Base-by-base conservation (phyloP, 2,888 invertebrate species). In the Stictocephala bisonia region DNA sequence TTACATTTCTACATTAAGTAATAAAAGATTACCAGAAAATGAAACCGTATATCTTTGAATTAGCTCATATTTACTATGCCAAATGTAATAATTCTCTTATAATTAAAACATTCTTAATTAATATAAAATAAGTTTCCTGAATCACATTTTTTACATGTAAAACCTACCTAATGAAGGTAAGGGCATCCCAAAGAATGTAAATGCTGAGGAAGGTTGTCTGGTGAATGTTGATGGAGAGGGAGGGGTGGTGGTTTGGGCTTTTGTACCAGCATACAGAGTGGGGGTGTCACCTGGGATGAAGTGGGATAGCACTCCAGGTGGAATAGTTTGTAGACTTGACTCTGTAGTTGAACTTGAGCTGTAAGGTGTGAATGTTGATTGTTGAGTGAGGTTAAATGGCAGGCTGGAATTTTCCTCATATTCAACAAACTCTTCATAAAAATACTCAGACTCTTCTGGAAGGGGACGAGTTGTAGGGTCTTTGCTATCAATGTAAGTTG, bases 141-240 rank as follows among this genome's bases (percentile, higher is more conserved):
- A n/a, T n/a, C n/a, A n/a, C n/a, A n/a, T n/a, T n/a, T n/a, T n/a
- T n/a, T n/a, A n/a, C 18, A 9, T 48, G 4, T 48, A 15, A 31
- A 15, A 31, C 51, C 44, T 26, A 64, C 64, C 44, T 7, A 64
- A 83, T 41, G 89, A 87, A 0, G 94, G 92, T 73, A 95, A 82
- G 0, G 95, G 94, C 81, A 94, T 90, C 0, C 95, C 95, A 80
- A 95, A 95, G 81, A 95, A 93, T 13, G 94, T 93, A 78, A 94
- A 93, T 0, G 91, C 89, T 75, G 89, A 88, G 27, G 67, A 51
- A 0, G 75, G 75, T 35, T 72, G 72, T 35, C 75, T 73, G 2
- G 75, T 71, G n/a, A 35, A 68, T 90, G 88, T 0, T 88, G 86
- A 31, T 85, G 86, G 35, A 84, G 82, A 68, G 83, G 81, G 70